Conservation (phyloP, 2,888 invertebrate species). For the Tuberolachnus salignus region DNA sequence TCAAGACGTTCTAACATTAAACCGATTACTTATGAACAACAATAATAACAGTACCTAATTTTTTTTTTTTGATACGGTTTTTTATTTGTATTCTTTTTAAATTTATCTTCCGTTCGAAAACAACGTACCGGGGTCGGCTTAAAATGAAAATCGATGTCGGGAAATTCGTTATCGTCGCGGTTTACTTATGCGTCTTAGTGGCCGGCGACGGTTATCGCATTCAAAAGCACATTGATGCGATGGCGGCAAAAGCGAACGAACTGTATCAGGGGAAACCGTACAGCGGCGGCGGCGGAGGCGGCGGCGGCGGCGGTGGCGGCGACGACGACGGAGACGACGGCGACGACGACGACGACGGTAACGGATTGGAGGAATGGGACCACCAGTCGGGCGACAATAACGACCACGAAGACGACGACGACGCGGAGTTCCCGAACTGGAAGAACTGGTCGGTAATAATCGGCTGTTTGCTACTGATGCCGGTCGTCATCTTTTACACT, state of each 20-base stretch:
- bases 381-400: no score
- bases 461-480: neutral
- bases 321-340: no score
- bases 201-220: neutral
- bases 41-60: no score
- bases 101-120: no score
- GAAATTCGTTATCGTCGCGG: neutral
- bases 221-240: neutral
- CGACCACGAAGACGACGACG: no score
- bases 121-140: no score
- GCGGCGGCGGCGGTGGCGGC: neutral
- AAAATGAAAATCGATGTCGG: conserved; percentile 13
- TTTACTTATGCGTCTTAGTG: neutral
- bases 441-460: no score
- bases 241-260: neutral
- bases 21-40: neutral
- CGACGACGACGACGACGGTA: neutral
- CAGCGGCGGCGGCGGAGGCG: neutral
- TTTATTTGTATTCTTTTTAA: neutral
- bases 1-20: neutral
- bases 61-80: no score
- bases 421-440: no score
- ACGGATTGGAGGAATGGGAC: neutral
- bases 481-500: neutral
- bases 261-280: no score